A percentile compares a stretch with the other conserved stretches of the same genome.
These are phyloP conservation scores for Remorina albescens DNA, from an alignment of 2,797 vertebrate genomes.

Conservation along the genomic window DNA sequence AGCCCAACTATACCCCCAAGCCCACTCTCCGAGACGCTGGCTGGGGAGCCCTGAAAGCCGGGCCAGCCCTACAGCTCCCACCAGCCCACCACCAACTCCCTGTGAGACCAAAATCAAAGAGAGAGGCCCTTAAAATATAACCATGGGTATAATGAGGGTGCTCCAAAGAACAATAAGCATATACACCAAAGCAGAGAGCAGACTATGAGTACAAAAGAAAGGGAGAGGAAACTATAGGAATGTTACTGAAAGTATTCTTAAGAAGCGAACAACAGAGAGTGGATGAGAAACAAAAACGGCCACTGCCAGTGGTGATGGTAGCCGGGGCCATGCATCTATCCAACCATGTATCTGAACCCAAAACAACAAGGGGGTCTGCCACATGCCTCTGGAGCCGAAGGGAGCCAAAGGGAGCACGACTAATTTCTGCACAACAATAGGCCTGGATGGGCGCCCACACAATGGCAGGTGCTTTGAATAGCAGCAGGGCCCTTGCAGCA, in stretches of 20 bases:
- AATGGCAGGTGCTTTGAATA: slow-evolving; percentile 88
- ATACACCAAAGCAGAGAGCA: slow-evolving; percentile 75
- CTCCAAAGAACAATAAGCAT: slow-evolving; percentile 82
- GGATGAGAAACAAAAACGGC: slow-evolving; percentile 61
- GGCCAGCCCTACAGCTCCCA: slow-evolving; percentile 75
- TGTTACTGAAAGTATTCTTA: slow-evolving; percentile 61
- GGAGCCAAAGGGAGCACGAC: slow-evolving; percentile 83
- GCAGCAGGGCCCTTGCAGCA: slow-evolving; percentile 81
- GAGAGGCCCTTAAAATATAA: slow-evolving; percentile 83
- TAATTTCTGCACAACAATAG: slow-evolving; percentile 85
- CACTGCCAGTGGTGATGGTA: slow-evolving; percentile 79
- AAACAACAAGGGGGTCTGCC: slow-evolving; percentile 86
- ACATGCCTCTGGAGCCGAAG: slow-evolving; percentile 79
- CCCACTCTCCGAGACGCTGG: slow-evolving; percentile 79
- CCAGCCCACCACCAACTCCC: slow-evolving; percentile 74
- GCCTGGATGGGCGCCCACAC: slow-evolving; percentile 84
- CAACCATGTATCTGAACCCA: slow-evolving; percentile 72
- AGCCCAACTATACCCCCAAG: slow-evolving; percentile 77
- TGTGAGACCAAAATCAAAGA: slow-evolving; percentile 82
- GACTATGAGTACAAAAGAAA: slow-evolving; percentile 71
- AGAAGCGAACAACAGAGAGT: slow-evolving; percentile 57
- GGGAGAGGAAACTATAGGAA: slow-evolving; percentile 69
- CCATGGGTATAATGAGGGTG: slow-evolving; percentile 83
- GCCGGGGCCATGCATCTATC: slow-evolving; percentile 72
- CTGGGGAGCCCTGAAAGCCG: slow-evolving; percentile 76